These are phyloP conservation scores for Spheniscus mendiculus DNA, from an alignment of 2,113 vertebrate genomes.

Conservation along the genomic window DNA sequence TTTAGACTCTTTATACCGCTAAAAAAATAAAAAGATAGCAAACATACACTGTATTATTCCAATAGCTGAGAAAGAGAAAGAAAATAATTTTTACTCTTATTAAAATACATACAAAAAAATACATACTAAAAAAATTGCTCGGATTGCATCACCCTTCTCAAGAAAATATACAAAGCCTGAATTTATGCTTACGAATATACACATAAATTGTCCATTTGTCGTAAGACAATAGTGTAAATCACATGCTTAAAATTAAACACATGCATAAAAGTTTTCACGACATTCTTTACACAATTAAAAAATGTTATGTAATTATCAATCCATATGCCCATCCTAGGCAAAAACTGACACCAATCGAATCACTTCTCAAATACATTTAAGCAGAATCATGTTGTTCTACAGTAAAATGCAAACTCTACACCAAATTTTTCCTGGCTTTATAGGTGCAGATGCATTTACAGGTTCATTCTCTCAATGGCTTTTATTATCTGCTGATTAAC, in stretches of 20 bases:
- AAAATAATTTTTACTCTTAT: background rate
- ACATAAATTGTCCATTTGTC: background rate
- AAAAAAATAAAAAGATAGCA: background rate
- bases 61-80: background rate
- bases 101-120: background rate
- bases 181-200: background rate
- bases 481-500: background rate
- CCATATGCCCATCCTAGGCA: background rate
- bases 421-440: background rate
- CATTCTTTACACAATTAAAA: background rate
- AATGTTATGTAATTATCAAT: background rate
- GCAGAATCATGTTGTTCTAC: background rate
- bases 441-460: background rate
- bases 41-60: background rate
- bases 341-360: background rate
- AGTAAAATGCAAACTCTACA: background rate
- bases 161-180: background rate
- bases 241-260: background rate
- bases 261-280: background rate
- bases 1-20: background rate
- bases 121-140: background rate
- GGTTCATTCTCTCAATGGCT: background rate
- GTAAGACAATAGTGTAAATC: background rate
- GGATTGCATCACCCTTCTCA: background rate
- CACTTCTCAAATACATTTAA: background rate